Conservation (phyloP, 2,888 invertebrate genomes). For the Xestoiulus laeticollis region DNA sequence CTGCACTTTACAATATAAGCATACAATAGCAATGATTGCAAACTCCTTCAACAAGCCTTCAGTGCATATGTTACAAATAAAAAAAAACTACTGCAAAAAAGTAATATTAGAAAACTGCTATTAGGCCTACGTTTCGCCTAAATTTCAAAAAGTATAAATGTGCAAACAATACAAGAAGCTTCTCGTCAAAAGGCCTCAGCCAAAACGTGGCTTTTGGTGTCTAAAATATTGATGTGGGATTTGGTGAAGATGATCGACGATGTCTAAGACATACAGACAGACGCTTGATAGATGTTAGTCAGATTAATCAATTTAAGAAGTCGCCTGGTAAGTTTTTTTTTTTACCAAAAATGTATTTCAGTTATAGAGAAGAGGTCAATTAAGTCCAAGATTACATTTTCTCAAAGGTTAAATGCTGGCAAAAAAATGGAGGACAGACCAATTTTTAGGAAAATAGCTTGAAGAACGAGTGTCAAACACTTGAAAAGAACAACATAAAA, state of each 20-base stretch:
- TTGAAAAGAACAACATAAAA: no score
- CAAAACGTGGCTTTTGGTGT: background rate
- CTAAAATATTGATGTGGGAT: slow-evolving; percentile 17
- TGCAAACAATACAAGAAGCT: background rate
- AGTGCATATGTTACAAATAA: no score
- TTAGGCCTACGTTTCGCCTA: background rate
- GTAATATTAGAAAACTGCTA: background rate
- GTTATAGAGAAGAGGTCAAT: background rate
- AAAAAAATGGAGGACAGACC: background rate
- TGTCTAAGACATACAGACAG: background rate
- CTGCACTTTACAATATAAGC: no score
- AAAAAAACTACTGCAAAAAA: background rate
- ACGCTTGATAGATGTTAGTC: slow-evolving; percentile 26
- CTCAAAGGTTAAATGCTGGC: background rate
- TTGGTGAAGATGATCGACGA: slow-evolving; percentile 26
- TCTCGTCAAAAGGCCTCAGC: background rate
- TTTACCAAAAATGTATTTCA: background rate
- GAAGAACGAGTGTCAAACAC: background rate
- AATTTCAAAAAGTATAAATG: background rate
- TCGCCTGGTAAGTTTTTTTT: background rate
- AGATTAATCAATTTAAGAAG: slow-evolving; percentile 19
- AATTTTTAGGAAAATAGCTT: background rate
- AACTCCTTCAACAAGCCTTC: no score
- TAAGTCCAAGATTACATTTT: slow-evolving; percentile 18
- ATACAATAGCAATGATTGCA: no score